phyloP scores from a whole-genome alignment of 2,797 vertebrate species.

The Syndactyla subalaris region DNA sequence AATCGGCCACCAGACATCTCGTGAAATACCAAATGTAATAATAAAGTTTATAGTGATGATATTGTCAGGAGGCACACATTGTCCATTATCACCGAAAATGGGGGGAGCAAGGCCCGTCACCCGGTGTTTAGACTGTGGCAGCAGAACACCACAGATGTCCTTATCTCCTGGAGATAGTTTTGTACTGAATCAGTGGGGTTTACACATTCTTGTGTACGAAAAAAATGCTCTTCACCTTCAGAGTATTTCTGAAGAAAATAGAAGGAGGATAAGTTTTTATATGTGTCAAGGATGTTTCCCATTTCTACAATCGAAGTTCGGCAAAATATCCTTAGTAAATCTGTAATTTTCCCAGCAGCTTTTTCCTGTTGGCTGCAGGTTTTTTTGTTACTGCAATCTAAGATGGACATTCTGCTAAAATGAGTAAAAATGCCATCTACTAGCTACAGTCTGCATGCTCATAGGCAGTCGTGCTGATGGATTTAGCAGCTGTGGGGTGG shows the following conservation, averaged over 20 bases:
- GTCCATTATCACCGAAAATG: not conserved
- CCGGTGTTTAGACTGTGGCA: not conserved
- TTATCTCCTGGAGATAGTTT: conserved; percentile 45
- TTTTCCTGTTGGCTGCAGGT: not conserved
- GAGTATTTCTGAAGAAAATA: not conserved
- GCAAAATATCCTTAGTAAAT: not conserved
- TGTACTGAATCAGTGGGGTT: conserved; percentile 15
- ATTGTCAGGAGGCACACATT: conserved; percentile 32
- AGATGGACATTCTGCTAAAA: conserved; percentile 8
- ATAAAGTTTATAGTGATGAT: conserved; percentile 48
- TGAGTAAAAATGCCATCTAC: not conserved
- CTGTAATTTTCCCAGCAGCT: not conserved
- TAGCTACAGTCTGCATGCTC: not conserved
- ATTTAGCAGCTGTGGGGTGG: not conserved
- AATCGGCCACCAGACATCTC: conserved; percentile 74
- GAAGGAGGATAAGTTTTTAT: not conserved
- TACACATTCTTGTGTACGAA: not conserved
- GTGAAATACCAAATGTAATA: conserved; percentile 69
- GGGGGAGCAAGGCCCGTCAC: not conserved
- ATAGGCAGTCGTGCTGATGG: not conserved
- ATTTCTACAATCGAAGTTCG: not conserved
- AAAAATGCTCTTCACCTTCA: not conserved
- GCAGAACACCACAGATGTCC: conserved; percentile 7
- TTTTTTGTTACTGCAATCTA: not conserved
- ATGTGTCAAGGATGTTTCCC: not conserved